Evolutionary conservation across 2,888 invertebrate species (phyloP).

Genomic region (Caenorhabditis sp.): DNA sequence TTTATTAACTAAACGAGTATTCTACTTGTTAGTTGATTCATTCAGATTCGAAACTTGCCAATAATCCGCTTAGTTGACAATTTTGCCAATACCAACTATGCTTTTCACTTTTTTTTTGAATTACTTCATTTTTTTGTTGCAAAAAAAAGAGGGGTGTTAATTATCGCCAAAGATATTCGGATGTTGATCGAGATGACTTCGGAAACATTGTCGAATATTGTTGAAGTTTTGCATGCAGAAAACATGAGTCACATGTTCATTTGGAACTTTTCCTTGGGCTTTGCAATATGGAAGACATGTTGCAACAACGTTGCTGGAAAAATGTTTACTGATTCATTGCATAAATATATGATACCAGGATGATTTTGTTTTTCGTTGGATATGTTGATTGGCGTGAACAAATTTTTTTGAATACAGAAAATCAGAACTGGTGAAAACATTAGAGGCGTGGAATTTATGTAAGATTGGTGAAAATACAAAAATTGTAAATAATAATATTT

Average conservation of each 20-base stretch:
- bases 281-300: slow-evolving; percentile 64
- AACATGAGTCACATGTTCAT: slow-evolving; percentile 64
- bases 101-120: background rate
- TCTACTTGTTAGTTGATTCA: background rate
- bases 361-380: no score
- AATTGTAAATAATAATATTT: no score
- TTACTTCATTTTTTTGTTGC: background rate
- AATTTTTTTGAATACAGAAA: no score
- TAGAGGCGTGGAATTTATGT: no score
- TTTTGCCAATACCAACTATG: background rate
- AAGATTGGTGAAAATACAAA: no score
- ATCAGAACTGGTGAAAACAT: no score
- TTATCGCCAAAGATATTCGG: slow-evolving; percentile 67
- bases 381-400: no score
- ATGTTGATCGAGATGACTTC: slow-evolving; percentile 57
- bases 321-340: background rate
- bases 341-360: no score
- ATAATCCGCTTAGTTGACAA: background rate
- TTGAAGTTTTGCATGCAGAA: slow-evolving; percentile 66
- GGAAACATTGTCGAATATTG: slow-evolving; percentile 64
- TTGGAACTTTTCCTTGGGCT: slow-evolving; percentile 53
- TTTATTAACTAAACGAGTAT: background rate
- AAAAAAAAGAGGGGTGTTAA: slow-evolving; percentile 11
- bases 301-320: slow-evolving; percentile 55
- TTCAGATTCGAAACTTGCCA: background rate